Conservation (phyloP, 2,797 vertebrate species). For the Sebastes itinus region DNA sequence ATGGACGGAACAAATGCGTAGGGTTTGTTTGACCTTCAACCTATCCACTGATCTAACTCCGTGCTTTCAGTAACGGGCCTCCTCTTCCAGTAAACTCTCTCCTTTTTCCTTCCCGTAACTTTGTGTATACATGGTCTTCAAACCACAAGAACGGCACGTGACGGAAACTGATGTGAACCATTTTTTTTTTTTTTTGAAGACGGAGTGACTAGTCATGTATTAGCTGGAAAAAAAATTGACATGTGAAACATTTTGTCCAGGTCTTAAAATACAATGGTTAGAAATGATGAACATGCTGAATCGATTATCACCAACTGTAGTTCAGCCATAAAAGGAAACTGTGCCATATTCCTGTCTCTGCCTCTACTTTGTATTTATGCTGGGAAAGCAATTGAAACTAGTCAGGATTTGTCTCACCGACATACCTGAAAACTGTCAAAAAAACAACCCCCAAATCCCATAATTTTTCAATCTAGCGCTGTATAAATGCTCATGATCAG, state of each 20-base stretch:
- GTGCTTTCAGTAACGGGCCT: constrained; percentile 57
- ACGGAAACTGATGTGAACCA: constrained; percentile 57
- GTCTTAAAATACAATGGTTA: constrained; percentile 57
- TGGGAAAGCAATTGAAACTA: constrained; percentile 36
- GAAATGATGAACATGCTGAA: constrained; percentile 67
- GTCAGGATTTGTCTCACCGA: constrained; percentile 32
- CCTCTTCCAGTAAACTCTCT: constrained; percentile 79
- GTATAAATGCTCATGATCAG: constrained; percentile 29
- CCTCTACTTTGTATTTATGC: constrained; percentile 28
- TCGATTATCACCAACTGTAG: constrained; percentile 58
- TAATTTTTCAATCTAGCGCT: constrained; percentile 45
- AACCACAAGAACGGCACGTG: constrained; percentile 68
- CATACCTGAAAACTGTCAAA: constrained; percentile 54
- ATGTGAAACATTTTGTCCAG: constrained; percentile 53
- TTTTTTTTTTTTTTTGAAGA: constrained; percentile 26
- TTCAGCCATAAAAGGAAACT: constrained; percentile 26
- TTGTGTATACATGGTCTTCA: constrained; percentile 66
- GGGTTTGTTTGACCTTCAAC: constrained; percentile 73
- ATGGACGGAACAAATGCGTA: constrained; percentile 67
- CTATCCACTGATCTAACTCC: constrained; percentile 48
- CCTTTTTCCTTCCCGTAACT: constrained; percentile 77
- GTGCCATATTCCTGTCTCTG: constrained; percentile 29
- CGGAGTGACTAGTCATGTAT: constrained; percentile 72
- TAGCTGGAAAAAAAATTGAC: constrained; percentile 55
- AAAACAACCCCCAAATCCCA: constrained; percentile 30